Evolutionary conservation across 2,797 vertebrate genomes (phyloP), one percentile per base, ranked within the genome.

Genomic region (Oreochromis mossambicus): DNA sequence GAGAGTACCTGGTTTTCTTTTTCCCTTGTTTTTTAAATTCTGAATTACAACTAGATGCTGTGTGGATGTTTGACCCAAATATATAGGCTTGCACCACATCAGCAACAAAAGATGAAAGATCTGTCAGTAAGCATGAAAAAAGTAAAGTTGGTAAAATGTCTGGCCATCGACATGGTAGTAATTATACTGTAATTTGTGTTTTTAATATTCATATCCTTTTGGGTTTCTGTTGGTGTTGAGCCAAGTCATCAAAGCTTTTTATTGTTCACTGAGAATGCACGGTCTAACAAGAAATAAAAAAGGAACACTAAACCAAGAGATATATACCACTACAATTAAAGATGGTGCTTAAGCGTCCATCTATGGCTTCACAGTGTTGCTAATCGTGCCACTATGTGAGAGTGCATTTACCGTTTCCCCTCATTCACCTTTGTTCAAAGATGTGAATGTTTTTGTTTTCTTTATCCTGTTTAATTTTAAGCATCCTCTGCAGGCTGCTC

Each of bases 161-260:
- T 3, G 68, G 7, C 2, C 24, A 29, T 11, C 7, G 14, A 26
- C 15, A 0, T 12, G 43, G 6, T 9, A 48, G 43, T 2, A 0
- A 48, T 73, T 73, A 48, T 29, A 32, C 43, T 48, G 24, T 8
- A 48, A 19, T 73, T 29, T 73, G 24, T 26, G 24, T 48, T 73
- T 73, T 46, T 73, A 73, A 48, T 12, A 29, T 29, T 73, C 15
- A 29, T 73, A 48, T 73, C 6, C 6, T 26, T 70, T 77, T 66
- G 55, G 80, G 48, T 81, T 76, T 29, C 32, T 58, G 17, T 76
- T 76, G 70, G 80, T 51, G 5, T 76, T 89, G 86, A 92, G 89
- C 56, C 38, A 51, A 81, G 81, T 12, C 36, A 9, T 75, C 48
- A 63, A 12, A 52, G 1, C n/a, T 5, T 55, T 1, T 46, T 8